phyloP scores from a whole-genome alignment of 2,113 vertebrate genomes.

The Chloropsis hardwickii region DNA sequence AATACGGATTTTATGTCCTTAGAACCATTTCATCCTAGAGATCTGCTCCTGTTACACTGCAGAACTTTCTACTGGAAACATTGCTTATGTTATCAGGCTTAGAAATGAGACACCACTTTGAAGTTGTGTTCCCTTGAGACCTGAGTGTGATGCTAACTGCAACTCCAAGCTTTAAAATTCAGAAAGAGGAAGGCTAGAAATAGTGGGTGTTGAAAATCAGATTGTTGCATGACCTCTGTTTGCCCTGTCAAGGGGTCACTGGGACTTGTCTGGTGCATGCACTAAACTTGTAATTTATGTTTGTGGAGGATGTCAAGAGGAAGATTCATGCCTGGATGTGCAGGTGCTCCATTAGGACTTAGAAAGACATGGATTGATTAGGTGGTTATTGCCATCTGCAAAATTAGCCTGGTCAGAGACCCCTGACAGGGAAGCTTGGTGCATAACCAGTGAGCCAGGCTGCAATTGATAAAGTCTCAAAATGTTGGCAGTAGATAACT shows the following conservation, averaged over 20 bases:
- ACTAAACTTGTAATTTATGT: constrained; percentile 59
- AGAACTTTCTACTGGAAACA: not conserved
- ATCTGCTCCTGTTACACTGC: not conserved
- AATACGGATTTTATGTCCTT: not conserved
- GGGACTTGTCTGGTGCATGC: constrained; percentile 23
- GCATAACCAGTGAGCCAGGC: not conserved
- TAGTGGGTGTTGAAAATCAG: constrained; percentile 24
- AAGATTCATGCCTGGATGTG: constrained; percentile 61
- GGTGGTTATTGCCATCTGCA: constrained; percentile 54
- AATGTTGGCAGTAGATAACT: not conserved
- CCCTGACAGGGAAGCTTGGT: constrained; percentile 9
- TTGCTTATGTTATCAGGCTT: not conserved
- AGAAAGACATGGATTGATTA: constrained; percentile 49
- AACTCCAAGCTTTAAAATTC: not conserved
- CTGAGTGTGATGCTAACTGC: not conserved
- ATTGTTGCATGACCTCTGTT: constrained; percentile 50
- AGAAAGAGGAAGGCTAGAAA: not conserved
- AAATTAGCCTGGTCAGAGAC: constrained; percentile 43
- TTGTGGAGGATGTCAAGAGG: constrained; percentile 31
- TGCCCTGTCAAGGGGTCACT: constrained; percentile 49
- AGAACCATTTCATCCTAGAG: not conserved
- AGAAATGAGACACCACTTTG: not conserved
- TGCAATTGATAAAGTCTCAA: not conserved
- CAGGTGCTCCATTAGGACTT: constrained; percentile 53
- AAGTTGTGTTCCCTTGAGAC: not conserved